A percentile compares a stretch with the other conserved stretches of the same genome.
phyloP scores from a whole-genome alignment of 2,888 invertebrate genomes.

The Megamerina dolium region DNA sequence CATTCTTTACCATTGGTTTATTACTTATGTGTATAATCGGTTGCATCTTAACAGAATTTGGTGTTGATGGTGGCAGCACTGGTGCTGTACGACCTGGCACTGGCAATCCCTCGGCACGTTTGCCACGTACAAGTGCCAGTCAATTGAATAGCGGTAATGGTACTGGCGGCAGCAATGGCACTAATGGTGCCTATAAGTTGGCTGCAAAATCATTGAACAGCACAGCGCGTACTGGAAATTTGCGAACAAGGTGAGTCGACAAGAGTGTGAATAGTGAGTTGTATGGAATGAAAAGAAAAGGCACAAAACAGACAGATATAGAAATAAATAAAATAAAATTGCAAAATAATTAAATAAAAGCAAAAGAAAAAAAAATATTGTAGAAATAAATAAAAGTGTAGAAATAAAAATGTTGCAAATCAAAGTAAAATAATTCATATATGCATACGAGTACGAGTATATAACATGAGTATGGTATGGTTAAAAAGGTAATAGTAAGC shows the following conservation, averaged over 20 bases:
- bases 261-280: neutral
- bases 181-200: slow-evolving; percentile 37
- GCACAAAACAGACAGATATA: too few relatives aligned
- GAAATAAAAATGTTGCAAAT: too few relatives aligned
- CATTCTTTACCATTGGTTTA: slow-evolving; percentile 24
- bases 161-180: slow-evolving; percentile 19
- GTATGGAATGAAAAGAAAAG: neutral
- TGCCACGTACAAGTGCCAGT: slow-evolving; percentile 58
- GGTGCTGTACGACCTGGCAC: slow-evolving; percentile 42
- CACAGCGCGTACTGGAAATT: slow-evolving; percentile 47
- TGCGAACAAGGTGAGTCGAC: slow-evolving; percentile 46
- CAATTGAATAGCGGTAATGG: slow-evolving; percentile 48
- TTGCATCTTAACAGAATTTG: slow-evolving; percentile 25
- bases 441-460: too few relatives aligned
- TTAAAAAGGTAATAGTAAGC: too few relatives aligned
- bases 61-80: slow-evolving; percentile 26
- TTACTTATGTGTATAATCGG: slow-evolving; percentile 27
- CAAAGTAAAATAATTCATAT: too few relatives aligned
- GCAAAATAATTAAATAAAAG: neutral
- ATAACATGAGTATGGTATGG: too few relatives aligned
- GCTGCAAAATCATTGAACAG: slow-evolving; percentile 43
- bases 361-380: neutral
- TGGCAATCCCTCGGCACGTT: slow-evolving; percentile 50
- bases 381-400: neutral
- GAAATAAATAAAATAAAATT: neutral